These are phyloP conservation scores for Pangasius sanitwongsei DNA, from an alignment of 2,797 vertebrate species.

Conservation along the genomic window DNA sequence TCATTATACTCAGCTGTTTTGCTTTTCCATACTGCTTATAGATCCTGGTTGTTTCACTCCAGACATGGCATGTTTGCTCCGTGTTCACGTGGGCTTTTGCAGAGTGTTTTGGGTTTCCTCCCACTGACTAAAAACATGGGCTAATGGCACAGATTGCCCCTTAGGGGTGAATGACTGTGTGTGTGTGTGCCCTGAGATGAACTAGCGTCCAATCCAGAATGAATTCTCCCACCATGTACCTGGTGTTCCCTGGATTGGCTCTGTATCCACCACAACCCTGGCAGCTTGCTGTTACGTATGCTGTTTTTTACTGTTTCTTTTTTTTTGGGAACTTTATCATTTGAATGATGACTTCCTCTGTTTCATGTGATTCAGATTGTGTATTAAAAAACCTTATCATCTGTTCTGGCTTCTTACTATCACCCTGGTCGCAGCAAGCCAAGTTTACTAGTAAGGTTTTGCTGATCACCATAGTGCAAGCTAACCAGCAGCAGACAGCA, in stretches of 20 bases:
- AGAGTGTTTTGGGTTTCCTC: not conserved
- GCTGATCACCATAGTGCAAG: not conserved
- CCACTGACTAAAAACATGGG: not conserved
- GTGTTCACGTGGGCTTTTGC: not conserved
- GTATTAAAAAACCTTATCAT: not conserved
- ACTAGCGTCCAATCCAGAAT: too few relatives aligned
- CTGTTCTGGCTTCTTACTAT: not conserved
- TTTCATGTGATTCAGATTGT: not conserved
- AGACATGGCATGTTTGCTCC: not conserved
- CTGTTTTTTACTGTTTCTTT: not conserved
- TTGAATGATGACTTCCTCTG: not conserved
- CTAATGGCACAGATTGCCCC: not conserved
- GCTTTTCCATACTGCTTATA: not conserved
- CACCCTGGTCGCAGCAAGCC: not conserved
- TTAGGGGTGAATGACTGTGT: not conserved
- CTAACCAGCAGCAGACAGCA: not conserved
- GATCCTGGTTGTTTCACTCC: not conserved
- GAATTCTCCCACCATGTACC: not conserved
- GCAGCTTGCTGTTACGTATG: not conserved
- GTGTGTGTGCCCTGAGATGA: not conserved
- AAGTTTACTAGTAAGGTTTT: not conserved
- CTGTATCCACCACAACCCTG: not conserved
- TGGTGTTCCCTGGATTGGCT: not conserved
- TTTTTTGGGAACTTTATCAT: not conserved
- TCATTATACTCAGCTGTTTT: not conserved